Conservation (phyloP, 2,888 invertebrate genomes). For the Subacronicta megacephala region DNA sequence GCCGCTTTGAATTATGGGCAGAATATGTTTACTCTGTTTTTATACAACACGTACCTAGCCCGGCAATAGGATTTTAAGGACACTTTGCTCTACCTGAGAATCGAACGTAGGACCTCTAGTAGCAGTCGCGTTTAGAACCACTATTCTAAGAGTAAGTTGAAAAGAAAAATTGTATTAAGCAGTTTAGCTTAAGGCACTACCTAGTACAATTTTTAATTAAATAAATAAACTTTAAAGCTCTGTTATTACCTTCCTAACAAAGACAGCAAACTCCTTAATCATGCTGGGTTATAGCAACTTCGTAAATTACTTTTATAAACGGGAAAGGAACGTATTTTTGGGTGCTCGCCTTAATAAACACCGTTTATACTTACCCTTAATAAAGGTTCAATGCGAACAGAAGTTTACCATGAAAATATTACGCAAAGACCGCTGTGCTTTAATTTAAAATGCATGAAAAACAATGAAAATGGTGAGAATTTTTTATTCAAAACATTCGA, state of each 20-base stretch:
- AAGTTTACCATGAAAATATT: slow-evolving; percentile 27
- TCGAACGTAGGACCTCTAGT: too few species aligned
- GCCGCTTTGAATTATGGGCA: too few species aligned
- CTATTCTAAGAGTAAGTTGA: too few species aligned
- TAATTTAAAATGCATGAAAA: not conserved
- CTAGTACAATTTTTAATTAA: slow-evolving; percentile 42
- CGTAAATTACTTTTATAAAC: slow-evolving; percentile 52
- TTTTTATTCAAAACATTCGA: too few species aligned
- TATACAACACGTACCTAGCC: too few species aligned
- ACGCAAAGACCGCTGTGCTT: not conserved
- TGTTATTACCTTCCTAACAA: slow-evolving; percentile 48
- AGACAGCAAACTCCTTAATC: slow-evolving; percentile 48
- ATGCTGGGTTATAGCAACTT: slow-evolving; percentile 43
- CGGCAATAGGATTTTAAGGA: too few species aligned
- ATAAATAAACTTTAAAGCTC: slow-evolving; percentile 44
- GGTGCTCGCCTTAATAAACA: slow-evolving; percentile 45
- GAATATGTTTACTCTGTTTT: too few species aligned
- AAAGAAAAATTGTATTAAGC: too few species aligned
- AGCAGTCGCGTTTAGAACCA: too few species aligned
- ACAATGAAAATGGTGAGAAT: too few species aligned
- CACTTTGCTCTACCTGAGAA: too few species aligned
- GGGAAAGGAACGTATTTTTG: slow-evolving; percentile 40
- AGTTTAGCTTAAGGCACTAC: slow-evolving; percentile 21
- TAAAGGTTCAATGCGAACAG: slow-evolving; percentile 44
- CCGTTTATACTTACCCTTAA: slow-evolving; percentile 35